Percentiles rank a stretch among this genome's conserved stretches.
Evolutionary conservation across 2,888 invertebrate species (phyloP).

Genomic region (Nomada fucata): DNA sequence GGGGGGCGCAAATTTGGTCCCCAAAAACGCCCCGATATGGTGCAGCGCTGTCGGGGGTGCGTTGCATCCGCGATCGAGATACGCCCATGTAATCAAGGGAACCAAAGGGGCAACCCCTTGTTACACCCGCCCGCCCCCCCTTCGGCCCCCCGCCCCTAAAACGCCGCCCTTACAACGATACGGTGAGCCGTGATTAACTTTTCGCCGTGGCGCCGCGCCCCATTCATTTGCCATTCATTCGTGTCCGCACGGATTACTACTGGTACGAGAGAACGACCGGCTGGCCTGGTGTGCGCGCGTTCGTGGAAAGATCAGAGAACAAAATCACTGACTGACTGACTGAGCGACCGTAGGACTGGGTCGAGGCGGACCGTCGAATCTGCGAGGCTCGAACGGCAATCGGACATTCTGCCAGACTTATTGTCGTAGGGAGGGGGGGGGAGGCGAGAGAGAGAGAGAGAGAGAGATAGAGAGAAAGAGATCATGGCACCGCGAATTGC

Average conservation of each 20-base stretch:
- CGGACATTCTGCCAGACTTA: constrained; percentile 9
- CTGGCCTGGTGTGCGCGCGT: constrained; percentile 1
- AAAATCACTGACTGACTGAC: constrained; percentile 59
- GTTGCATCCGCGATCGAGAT: constrained; percentile 74
- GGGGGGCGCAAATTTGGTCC: constrained; percentile 24
- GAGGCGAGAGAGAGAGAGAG: too few relatives aligned
- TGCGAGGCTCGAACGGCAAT: constrained; percentile 23
- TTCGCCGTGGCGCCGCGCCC: constrained; percentile 82
- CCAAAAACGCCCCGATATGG: constrained; percentile 47
- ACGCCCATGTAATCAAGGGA: constrained; percentile 84
- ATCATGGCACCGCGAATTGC: background rate
- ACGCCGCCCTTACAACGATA: constrained; percentile 74
- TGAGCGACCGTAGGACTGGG: constrained; percentile 48
- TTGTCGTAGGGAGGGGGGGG: background rate
- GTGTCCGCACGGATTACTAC: constrained; percentile 82
- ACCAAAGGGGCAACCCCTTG: constrained; percentile 72
- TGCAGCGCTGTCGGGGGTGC: constrained; percentile 52
- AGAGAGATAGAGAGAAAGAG: too few relatives aligned
- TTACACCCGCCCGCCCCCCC: constrained; percentile 58
- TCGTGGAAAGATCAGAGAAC: constrained; percentile 57
- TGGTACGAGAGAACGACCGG: constrained; percentile 10
- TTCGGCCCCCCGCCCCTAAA: constrained; percentile 21
- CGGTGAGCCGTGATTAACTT: constrained; percentile 84
- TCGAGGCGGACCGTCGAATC: constrained; percentile 27
- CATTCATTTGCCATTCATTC: constrained; percentile 84